A percentile compares a stretch with the other conserved stretches of the same genome.
phyloP scores from a whole-genome alignment of 2,888 invertebrate genomes.

The Noctua janthina region DNA sequence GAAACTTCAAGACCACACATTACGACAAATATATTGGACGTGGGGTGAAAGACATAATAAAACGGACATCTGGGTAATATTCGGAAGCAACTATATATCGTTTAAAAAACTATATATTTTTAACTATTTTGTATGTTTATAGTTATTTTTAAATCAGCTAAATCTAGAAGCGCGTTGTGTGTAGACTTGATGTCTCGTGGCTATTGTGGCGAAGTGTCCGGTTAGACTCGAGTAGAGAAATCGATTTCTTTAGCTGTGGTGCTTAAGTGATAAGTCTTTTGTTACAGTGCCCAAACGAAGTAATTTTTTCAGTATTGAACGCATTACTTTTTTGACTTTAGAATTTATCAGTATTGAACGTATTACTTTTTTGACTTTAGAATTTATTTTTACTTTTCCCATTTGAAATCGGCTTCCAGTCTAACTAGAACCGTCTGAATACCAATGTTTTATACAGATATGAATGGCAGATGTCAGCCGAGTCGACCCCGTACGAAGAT shows the following conservation, averaged over 20 bases:
- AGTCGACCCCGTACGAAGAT: too few species aligned
- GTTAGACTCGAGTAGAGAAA: neutral
- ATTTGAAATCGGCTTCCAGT: neutral
- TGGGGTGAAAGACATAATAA: slow-evolving; percentile 41
- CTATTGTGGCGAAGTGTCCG: slow-evolving; percentile 22
- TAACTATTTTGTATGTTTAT: slow-evolving; percentile 32
- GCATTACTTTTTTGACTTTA: neutral
- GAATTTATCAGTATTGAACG: too few species aligned
- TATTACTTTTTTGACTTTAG: neutral
- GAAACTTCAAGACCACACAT: slow-evolving; percentile 60
- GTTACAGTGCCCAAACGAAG: neutral
- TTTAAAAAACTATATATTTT: slow-evolving; percentile 29
- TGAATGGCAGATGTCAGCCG: too few species aligned
- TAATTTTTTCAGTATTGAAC: neutral
- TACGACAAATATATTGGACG: slow-evolving; percentile 60
- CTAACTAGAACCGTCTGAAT: neutral
- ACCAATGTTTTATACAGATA: too few species aligned
- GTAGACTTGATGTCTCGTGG: slow-evolving; percentile 34
- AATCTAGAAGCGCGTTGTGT: slow-evolving; percentile 59
- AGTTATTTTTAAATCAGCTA: slow-evolving; percentile 48
- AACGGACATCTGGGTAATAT: slow-evolving; percentile 31
- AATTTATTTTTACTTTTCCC: too few species aligned
- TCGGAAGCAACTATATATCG: slow-evolving; percentile 58
- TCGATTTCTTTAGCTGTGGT: neutral
- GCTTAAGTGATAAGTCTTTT: neutral